phyloP scores from a whole-genome alignment of 2,797 vertebrate species.

The Pseudomugil gertrudae region DNA sequence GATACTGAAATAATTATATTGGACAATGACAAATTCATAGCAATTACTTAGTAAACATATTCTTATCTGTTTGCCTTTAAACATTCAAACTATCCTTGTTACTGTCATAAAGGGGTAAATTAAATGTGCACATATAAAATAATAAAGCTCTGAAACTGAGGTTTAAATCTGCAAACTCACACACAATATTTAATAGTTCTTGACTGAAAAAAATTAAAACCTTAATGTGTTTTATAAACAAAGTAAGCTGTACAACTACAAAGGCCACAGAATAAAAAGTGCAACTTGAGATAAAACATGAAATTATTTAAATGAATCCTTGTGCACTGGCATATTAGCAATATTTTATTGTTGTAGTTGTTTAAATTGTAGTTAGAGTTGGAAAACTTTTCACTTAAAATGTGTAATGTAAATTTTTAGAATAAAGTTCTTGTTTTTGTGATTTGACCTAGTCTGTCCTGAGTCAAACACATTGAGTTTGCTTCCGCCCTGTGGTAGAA shows the following conservation, averaged over 20 bases:
- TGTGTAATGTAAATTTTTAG: no score
- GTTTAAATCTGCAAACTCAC: neutral
- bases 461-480: slow-evolving; percentile 17
- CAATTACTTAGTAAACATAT: neutral
- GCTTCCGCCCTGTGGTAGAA: slow-evolving; percentile 52
- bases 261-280: neutral
- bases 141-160: neutral
- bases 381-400: neutral
- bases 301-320: neutral
- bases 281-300: neutral
- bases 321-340: neutral
- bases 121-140: neutral
- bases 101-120: neutral
- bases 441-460: neutral
- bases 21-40: no score
- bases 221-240: neutral
- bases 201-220: neutral
- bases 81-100: neutral
- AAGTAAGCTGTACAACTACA: no score
- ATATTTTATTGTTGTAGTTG: neutral
- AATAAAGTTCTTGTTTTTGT: no score
- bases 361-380: neutral
- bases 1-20: neutral
- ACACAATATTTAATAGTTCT: neutral
- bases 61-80: neutral